These are phyloP conservation scores for Typhlichthys subterraneus DNA, from an alignment of 2,797 vertebrate genomes.

Conservation along the genomic window DNA sequence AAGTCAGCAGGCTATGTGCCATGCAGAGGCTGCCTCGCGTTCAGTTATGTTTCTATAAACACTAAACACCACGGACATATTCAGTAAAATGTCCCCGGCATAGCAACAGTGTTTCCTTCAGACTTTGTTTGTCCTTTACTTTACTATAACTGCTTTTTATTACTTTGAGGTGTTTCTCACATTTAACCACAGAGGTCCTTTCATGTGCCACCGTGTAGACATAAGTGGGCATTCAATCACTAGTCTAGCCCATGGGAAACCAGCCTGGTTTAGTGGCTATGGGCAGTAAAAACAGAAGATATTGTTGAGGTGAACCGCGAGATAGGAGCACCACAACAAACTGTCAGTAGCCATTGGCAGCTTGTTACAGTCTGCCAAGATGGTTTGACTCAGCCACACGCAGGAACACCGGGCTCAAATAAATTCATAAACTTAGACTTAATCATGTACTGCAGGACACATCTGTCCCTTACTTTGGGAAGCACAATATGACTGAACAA, in stretches of 20 bases:
- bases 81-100: slow-evolving; percentile 35
- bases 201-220: slow-evolving; percentile 60
- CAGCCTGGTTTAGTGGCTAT: slow-evolving; percentile 47
- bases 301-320: slow-evolving; percentile 73
- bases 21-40: slow-evolving; percentile 58
- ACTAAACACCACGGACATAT: slow-evolving; percentile 38
- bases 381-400: slow-evolving; percentile 40
- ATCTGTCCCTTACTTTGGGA: neutral
- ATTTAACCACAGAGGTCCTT: slow-evolving; percentile 59
- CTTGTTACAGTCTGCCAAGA: slow-evolving; percentile 37
- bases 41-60: slow-evolving; percentile 54
- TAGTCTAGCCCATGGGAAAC: slow-evolving; percentile 52
- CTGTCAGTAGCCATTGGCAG: slow-evolving; percentile 44
- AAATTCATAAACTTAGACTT: slow-evolving; percentile 18
- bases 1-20: slow-evolving; percentile 37
- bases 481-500: too few relatives aligned
- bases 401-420: slow-evolving; percentile 13
- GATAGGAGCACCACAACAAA: slow-evolving; percentile 52
- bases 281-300: slow-evolving; percentile 58
- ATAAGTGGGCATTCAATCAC: slow-evolving; percentile 66
- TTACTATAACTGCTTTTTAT: slow-evolving; percentile 47
- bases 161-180: slow-evolving; percentile 60
- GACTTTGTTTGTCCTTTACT: slow-evolving; percentile 59
- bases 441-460: neutral
- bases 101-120: slow-evolving; percentile 59